Evolutionary conservation across 2,888 invertebrate genomes (phyloP).

Genomic region (Aleiodes testaceus): DNA sequence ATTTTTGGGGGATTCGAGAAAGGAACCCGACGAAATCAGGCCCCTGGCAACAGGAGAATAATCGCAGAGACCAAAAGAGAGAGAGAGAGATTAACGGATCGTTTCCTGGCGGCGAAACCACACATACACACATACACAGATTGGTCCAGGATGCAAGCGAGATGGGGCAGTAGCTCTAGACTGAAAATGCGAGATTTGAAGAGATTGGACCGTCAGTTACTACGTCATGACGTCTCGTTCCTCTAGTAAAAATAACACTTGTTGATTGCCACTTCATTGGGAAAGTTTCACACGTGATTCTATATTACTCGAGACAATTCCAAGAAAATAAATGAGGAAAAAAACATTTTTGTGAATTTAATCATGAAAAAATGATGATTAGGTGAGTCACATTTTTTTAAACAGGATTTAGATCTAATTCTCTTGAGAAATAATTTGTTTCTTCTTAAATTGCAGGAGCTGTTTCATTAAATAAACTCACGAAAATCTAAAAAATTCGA

Average conservation of each 20-base stretch:
- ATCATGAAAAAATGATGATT: too few species aligned
- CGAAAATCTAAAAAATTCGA: too few species aligned
- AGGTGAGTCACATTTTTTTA: too few species aligned
- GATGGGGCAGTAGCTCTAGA: slow-evolving; percentile 12
- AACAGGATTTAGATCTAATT: too few species aligned
- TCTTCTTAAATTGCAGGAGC: too few species aligned
- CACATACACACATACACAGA: slow-evolving; percentile 36
- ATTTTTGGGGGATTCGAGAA: slow-evolving; percentile 21
- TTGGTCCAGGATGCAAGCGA: slow-evolving; percentile 41
- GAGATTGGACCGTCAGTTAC: slow-evolving; percentile 23
- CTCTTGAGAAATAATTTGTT: too few species aligned
- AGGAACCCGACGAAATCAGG: slow-evolving; percentile 20
- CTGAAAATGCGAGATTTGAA: not conserved
- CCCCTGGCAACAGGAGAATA: slow-evolving; percentile 42
- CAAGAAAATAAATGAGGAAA: not conserved
- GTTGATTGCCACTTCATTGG: too few species aligned
- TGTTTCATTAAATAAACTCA: too few species aligned
- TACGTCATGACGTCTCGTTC: slow-evolving; percentile 9
- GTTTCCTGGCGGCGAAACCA: slow-evolving; percentile 44
- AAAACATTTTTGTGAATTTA: too few species aligned
- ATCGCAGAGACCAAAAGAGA: slow-evolving; percentile 32
- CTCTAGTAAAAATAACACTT: slow-evolving; percentile 2
- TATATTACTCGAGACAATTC: not conserved
- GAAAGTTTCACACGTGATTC: not conserved
- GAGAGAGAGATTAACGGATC: slow-evolving; percentile 46